These are phyloP conservation scores for Eupithecia pulchellata DNA, from an alignment of 2,888 invertebrate species.

Conservation along the genomic window DNA sequence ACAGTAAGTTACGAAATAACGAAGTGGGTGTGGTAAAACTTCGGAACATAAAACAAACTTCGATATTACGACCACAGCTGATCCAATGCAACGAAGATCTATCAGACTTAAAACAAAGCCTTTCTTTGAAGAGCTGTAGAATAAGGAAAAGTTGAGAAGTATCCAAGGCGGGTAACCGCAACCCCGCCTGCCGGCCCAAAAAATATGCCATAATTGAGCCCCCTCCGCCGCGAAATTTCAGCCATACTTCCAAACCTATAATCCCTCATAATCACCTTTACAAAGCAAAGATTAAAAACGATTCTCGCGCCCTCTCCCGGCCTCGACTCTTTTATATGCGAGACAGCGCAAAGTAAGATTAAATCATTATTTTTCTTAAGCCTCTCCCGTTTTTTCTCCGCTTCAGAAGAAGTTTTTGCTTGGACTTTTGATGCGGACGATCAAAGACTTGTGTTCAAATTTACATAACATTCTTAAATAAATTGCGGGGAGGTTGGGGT, in stretches of 20 bases:
- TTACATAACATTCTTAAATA: slow-evolving; percentile 86
- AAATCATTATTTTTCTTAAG: slow-evolving; percentile 87
- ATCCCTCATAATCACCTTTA: slow-evolving; percentile 87
- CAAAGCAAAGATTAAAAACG: slow-evolving; percentile 87
- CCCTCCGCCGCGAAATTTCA: slow-evolving; percentile 81
- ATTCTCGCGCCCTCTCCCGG: slow-evolving; percentile 74
- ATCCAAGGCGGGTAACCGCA: slow-evolving; percentile 72
- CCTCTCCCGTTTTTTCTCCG: slow-evolving; percentile 80
- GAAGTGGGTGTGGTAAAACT: neutral
- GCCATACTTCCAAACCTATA: slow-evolving; percentile 86
- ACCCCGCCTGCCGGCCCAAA: slow-evolving; percentile 76
- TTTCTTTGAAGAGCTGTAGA: slow-evolving; percentile 78
- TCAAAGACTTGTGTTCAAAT: slow-evolving; percentile 85
- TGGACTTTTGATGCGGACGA: slow-evolving; percentile 84
- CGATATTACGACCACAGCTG: slow-evolving; percentile 58
- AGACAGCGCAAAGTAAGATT: slow-evolving; percentile 84
- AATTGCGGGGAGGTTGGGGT: slow-evolving; percentile 74
- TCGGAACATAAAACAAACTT: slow-evolving; percentile 19
- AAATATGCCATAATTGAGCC: slow-evolving; percentile 80
- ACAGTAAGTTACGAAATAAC: neutral
- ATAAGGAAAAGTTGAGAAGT: slow-evolving; percentile 81
- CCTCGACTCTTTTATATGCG: slow-evolving; percentile 81
- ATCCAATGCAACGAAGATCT: slow-evolving; percentile 60
- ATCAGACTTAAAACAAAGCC: slow-evolving; percentile 68
- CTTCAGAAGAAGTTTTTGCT: slow-evolving; percentile 73